Evolutionary conservation across 2,797 vertebrate species (phyloP), one percentile per base, ranked within the genome.

Genomic region (Argentina silus): DNA sequence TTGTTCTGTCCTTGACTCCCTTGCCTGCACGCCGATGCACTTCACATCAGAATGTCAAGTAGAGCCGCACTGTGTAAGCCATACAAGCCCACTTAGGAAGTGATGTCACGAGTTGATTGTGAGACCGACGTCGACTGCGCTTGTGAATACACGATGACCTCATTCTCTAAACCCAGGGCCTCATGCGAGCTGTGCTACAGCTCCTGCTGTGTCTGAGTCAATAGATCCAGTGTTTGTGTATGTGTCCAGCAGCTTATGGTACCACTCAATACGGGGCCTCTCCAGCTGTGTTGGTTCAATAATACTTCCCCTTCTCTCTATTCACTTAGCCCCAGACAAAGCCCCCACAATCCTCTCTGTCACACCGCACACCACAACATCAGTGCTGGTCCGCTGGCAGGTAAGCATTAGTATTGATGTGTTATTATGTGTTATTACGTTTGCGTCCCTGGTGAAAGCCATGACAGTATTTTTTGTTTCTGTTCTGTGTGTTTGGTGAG

Each of bases 351-450:
- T 99, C 66, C 89, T 98, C 64, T 97, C 97, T 0, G 95, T 99
- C 82, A 98, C 94, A 0, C 97, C 97, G 0, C 97, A 98, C 89
- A 98, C 98, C 47, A 98, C 96, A 2, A 98, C 97, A 0, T 99
- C 98, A 0, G 96, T 99, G 88, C 91, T 99, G 76, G 96, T 99
- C 90, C 95, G 95, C 78, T 99, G 97, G 97, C 95, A 98, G 97
- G 98, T 99, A 90, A 65, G 53, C 11, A 10, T 36, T 36, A 36
- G 27, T 36, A 36, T 36, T 1, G 27, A 36, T 36, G 27, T 36
- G 27, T 36, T 36, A 36, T 36, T 36, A 36, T 36, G 27, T 36
- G 27, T 60, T 0, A 8, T 3, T 3, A 21, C 19, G 11, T 11
- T 51, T 12, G 11, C 15, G 0, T 51, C 50, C 50, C 7, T 51